Conservation (phyloP, 2,797 vertebrate genomes). For the Glossophaga mutica region DNA sequence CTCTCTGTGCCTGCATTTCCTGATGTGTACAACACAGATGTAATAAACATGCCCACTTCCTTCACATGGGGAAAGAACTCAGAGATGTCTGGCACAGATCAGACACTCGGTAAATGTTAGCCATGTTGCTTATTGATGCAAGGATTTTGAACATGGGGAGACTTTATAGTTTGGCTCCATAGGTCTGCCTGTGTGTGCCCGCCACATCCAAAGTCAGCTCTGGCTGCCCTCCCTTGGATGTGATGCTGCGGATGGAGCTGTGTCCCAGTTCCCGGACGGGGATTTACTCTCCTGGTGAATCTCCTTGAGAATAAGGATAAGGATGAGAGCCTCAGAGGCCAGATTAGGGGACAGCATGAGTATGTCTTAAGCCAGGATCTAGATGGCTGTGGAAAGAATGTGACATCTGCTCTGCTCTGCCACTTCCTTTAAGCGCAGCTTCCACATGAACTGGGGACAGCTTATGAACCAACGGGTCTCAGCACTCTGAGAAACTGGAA, state of each 20-base stretch:
- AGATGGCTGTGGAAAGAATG: neutral
- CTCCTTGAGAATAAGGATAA: neutral
- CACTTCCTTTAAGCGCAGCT: neutral
- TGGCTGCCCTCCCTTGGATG: neutral
- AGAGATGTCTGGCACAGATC: neutral
- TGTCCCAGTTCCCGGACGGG: neutral
- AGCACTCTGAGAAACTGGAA: neutral
- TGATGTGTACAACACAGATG: neutral
- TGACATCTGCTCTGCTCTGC: neutral
- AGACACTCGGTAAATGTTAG: neutral
- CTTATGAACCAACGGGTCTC: neutral
- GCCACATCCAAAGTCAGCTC: neutral
- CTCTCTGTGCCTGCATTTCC: neutral
- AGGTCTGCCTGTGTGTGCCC: neutral
- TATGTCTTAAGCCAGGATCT: neutral
- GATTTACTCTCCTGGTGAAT: neutral
- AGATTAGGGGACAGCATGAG: neutral
- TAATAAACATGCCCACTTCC: neutral
- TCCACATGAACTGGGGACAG: neutral
- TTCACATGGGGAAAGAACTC: neutral
- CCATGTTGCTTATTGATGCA: neutral
- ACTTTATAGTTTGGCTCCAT: neutral
- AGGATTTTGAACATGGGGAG: neutral
- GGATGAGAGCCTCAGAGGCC: fast-evolving
- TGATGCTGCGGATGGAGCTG: neutral